Conservation (phyloP, 2,888 invertebrate genomes). For the Heteromurus nitidus region DNA sequence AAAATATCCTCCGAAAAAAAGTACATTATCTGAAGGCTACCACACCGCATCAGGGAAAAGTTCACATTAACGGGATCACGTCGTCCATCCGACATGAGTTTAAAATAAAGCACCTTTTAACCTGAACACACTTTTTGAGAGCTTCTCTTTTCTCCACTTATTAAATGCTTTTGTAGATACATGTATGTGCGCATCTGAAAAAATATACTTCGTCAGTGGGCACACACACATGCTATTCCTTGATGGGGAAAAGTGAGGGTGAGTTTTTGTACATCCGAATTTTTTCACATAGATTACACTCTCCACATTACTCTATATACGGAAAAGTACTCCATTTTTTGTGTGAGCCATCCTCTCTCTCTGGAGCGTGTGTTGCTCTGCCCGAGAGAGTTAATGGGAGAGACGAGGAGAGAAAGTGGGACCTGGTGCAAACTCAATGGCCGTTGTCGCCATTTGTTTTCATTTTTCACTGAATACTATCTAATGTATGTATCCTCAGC, state of each 20-base stretch:
- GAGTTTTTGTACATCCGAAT: too few species aligned
- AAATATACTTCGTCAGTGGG: too few species aligned
- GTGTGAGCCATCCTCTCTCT: slow-evolving; percentile 5
- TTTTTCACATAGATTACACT: slow-evolving; percentile 13
- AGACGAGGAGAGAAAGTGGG: slow-evolving; percentile 52
- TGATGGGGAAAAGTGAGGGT: not conserved
- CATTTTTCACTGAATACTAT: slow-evolving; percentile 68
- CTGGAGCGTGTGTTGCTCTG: slow-evolving; percentile 33
- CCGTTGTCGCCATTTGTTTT: slow-evolving; percentile 74
- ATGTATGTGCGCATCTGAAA: too few species aligned
- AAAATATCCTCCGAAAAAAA: slow-evolving; percentile 10
- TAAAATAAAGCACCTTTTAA: slow-evolving; percentile 57
- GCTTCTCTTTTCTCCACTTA: too few species aligned
- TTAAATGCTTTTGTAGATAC: too few species aligned
- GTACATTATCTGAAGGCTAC: slow-evolving; percentile 17
- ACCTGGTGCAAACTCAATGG: slow-evolving; percentile 64
- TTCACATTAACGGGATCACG: slow-evolving; percentile 49
- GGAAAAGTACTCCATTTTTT: slow-evolving; percentile 37
- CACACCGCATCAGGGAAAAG: slow-evolving; percentile 10
- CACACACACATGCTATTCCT: not conserved
- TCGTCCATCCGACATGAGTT: slow-evolving; percentile 51
- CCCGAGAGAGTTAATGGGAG: slow-evolving; percentile 58
- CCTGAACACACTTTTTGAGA: slow-evolving; percentile 42
- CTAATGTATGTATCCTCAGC: not conserved
- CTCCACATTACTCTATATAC: slow-evolving; percentile 42